phyloP scores from a whole-genome alignment of 2,113 vertebrate genomes.

The Eretmochelys imbricata region DNA sequence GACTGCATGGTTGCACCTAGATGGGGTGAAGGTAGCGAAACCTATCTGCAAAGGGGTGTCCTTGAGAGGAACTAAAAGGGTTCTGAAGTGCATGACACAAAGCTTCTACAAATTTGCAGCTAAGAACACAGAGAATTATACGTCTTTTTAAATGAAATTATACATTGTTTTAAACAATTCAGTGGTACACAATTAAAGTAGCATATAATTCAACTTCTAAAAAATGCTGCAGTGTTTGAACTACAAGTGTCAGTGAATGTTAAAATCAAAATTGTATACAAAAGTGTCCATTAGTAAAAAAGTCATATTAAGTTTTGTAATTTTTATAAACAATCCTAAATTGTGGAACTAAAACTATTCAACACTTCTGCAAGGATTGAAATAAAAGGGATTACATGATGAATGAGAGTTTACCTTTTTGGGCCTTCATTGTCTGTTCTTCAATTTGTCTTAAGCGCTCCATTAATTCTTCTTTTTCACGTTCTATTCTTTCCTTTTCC shows the following conservation, averaged over 20 bases:
- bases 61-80: neutral
- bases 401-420: constrained; percentile 86
- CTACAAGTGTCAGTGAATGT: neutral
- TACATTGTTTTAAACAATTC: neutral
- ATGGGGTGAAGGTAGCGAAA: neutral
- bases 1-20: neutral
- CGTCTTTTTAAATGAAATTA: neutral
- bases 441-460: constrained; percentile 93
- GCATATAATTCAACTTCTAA: neutral
- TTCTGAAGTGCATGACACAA: neutral
- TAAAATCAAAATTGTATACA: neutral
- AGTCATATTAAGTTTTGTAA: neutral
- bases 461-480: constrained; percentile 95
- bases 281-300: neutral
- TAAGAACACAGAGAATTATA: neutral
- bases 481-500: constrained; percentile 96
- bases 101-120: neutral
- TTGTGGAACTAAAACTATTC: neutral
- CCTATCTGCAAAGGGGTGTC: neutral
- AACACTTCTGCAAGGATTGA: neutral
- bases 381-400: neutral
- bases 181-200: neutral
- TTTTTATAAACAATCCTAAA: neutral
- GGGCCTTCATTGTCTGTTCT: constrained; percentile 94
- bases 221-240: neutral